Base-by-base conservation (phyloP, 2,113 vertebrate genomes). In the Caranx melampygus region DNA sequence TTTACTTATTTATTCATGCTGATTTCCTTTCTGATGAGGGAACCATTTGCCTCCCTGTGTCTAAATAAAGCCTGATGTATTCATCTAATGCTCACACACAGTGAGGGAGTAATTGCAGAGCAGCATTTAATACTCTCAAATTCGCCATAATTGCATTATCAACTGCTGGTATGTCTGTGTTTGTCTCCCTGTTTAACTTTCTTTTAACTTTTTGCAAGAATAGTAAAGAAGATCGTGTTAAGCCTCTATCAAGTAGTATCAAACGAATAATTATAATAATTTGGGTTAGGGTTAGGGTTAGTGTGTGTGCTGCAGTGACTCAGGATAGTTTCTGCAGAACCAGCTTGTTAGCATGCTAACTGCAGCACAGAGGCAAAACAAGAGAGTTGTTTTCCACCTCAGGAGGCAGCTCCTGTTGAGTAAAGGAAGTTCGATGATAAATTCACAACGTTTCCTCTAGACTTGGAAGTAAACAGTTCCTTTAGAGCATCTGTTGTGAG, bases 11-110 rank as follows among this genome's bases (percentile, higher is more conserved):
- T 90, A 91, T 87, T 90, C 74, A 60, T 68, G 78, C 75, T 74
- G 81, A 88, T 90, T 85, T 91, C 49, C 83, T 78, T 82, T 75
- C 69, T 82, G 77, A 86, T 69, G 82, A 83, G 72, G 73, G 80
- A 64, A 55, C 72, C 45, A 20, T 26, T 88, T 18, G 47, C 72
- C 76, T 84, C 18, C 70, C 74, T 61, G 62, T 42, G 21, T 89
- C 89, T 82, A 86, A 86, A 88, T 86, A 57, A 87, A 87, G 61
- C 72, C 77, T 83, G 87, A 89, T 89, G 78, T 69, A 80, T 89
- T 88, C 83, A 84, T 89, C 80, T 77, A 68, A 73, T 37, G 42
- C 74, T 87, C 79, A 49, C 81, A 72, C 78, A 72, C 78, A 79
- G 84, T 71, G 60, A 85, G 74, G 69, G 58, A 86, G 91, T 79